Base-by-base conservation (phyloP, 2,797 vertebrate genomes). In the Euphonia xanthogaster region DNA sequence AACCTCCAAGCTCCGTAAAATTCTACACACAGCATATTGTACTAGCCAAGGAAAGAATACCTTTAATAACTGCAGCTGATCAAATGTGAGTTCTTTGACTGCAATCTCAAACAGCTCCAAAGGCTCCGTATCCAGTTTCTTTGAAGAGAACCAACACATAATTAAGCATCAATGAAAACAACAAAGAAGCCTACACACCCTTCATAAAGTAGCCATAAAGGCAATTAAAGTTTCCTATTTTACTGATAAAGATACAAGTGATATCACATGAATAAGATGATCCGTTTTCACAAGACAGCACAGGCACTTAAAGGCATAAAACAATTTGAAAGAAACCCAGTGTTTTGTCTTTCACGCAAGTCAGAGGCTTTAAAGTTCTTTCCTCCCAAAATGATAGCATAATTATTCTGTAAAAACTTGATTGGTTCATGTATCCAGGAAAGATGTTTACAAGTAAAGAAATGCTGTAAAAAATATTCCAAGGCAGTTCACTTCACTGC, bases 21-120 rank as follows among this genome's bases (percentile, higher is more conserved):
- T 55, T 45, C 25, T 79, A 39, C 15, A 53, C 20, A 5, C 1
- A 57, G 42, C 2, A 20, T 16, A 42, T 25, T 16, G 30, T 20
- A 57, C 5, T 10, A 66, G 67, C 3, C 53, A 61, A 70, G 79
- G 61, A 17, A 90, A 72, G 47, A 77, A 66, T 98, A 99, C 99
- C 99, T 99, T 99, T 84, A 99, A 89, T 83, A 99, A 98, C 96
- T 99, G 99, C 90, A 99, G 98, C 94, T 99, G 99, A 94, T 99
- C 98, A 97, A 98, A 99, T 0, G 99, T 99, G 94, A 99, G 97
- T 95, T 99, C 99, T 97, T 99, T 99, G 40, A 99, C 99, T 50
- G 99, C 99, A 91, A 99, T 99, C 97, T 99, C 99, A 86, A 99
- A 98, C 53, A 99, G 97, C 95, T 99, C 98, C 96, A 98, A 92